phyloP scores from a whole-genome alignment of 2,888 invertebrate genomes.

The Acanthosepion pharaonis region DNA sequence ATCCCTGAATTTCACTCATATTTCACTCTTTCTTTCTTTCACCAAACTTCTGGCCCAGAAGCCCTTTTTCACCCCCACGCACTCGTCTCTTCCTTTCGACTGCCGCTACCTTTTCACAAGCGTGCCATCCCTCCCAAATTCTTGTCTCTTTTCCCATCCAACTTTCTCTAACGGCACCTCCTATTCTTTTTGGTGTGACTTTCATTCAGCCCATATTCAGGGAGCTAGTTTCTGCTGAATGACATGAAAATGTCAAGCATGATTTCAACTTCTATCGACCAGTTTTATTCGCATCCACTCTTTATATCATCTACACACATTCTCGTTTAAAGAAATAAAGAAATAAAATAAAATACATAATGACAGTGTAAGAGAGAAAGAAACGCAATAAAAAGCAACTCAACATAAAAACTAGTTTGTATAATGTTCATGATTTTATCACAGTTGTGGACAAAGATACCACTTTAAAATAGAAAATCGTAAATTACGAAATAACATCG shows the following conservation, averaged over 20 bases:
- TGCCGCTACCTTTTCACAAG: background rate
- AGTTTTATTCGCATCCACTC: background rate
- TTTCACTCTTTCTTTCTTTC: background rate
- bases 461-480: constrained; percentile 15
- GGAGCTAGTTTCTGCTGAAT: background rate
- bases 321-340: background rate
- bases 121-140: background rate
- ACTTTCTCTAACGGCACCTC: background rate
- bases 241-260: background rate
- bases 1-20: background rate
- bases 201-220: background rate
- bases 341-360: background rate
- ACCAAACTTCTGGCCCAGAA: background rate
- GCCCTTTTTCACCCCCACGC: background rate
- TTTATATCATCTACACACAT: background rate
- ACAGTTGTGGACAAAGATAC: constrained; percentile 5
- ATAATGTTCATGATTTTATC: constrained; percentile 6
- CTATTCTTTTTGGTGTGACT: background rate
- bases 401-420: background rate
- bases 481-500: constrained; percentile 33
- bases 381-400: background rate
- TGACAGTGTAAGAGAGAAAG: background rate
- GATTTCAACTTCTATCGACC: background rate
- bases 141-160: background rate
- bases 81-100: background rate